Percentiles rank a stretch among this genome's conserved stretches.
Evolutionary conservation across 2,113 vertebrate species (phyloP).

Genomic region (Pomatostomus ruficeps): DNA sequence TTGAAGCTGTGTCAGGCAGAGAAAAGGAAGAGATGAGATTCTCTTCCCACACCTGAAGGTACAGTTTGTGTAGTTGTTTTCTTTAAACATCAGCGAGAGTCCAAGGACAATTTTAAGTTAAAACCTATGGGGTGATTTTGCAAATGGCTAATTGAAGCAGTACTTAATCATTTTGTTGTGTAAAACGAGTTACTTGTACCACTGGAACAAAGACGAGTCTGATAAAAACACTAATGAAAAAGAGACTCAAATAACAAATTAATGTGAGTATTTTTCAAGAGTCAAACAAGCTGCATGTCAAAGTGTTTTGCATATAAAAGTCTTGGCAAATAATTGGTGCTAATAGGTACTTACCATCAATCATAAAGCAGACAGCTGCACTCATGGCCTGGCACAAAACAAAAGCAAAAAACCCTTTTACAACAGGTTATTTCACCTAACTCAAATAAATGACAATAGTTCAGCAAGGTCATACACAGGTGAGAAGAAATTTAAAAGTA

Average conservation of each 20-base stretch:
- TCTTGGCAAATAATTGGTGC: not conserved
- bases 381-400: constrained; percentile 90
- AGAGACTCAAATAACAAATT: not conserved
- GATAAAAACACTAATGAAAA: not conserved
- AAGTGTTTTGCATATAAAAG: not conserved
- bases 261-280: not conserved
- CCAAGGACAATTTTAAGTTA: not conserved
- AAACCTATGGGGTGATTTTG: not conserved
- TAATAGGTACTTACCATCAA: constrained; percentile 81
- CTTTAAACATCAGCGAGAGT: not conserved
- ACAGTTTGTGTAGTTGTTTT: not conserved
- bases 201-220: not conserved
- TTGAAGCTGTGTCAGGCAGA: constrained; percentile 72
- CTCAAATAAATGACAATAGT: not conserved
- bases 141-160: not conserved
- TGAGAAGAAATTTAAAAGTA: not conserved
- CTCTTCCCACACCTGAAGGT: not conserved
- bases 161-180: not conserved
- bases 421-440: not conserved
- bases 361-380: constrained; percentile 96
- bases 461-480: not conserved
- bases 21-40: not conserved
- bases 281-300: not conserved
- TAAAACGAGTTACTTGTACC: not conserved
- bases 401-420: not conserved